A percentile compares a stretch with the other conserved stretches of the same genome.
Conservation (phyloP, 2,797 vertebrate species). For the Smutsia gigantea region DNA sequence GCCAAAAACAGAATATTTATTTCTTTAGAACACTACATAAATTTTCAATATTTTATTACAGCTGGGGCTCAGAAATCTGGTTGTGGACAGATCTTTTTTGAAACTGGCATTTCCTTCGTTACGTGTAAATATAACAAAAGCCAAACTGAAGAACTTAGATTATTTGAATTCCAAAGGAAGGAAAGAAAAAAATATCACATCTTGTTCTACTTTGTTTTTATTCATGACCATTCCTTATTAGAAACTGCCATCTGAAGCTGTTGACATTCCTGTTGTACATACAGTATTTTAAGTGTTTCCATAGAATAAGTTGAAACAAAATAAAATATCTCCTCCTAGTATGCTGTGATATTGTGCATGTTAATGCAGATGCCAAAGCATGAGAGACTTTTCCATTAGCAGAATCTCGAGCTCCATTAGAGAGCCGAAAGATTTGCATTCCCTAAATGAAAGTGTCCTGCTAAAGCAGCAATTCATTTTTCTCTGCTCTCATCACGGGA, state of each 20-base stretch:
- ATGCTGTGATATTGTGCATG: neutral
- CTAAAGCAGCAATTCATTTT: slow-evolving; percentile 72
- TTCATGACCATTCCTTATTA: slow-evolving; percentile 39
- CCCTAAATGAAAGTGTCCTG: slow-evolving; percentile 37
- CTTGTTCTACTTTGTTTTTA: slow-evolving; percentile 32
- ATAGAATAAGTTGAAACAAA: slow-evolving; percentile 67
- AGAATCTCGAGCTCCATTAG: slow-evolving; percentile 45
- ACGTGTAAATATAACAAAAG: slow-evolving; percentile 13
- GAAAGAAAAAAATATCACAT: neutral
- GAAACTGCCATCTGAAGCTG: slow-evolving; percentile 50
- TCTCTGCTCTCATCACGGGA: slow-evolving; percentile 39
- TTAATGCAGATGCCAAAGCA: slow-evolving; percentile 42
- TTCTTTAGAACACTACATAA: neutral
- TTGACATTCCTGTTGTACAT: slow-evolving; percentile 1
- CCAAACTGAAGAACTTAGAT: slow-evolving; percentile 6
- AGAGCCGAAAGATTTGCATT: slow-evolving; percentile 62
- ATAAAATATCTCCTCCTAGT: slow-evolving; percentile 17
- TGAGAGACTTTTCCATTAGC: slow-evolving; percentile 57
- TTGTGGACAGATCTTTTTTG: slow-evolving; percentile 29
- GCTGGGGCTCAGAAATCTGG: neutral
- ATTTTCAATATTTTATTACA: slow-evolving; percentile 39
- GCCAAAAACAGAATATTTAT: neutral
- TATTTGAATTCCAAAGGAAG: slow-evolving; percentile 57
- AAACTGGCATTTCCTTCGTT: neutral
- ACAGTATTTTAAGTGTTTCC: slow-evolving; percentile 31